Percentiles rank a stretch among this genome's conserved stretches.
These are phyloP conservation scores for Sericinus montela DNA, from an alignment of 2,888 invertebrate species.

Conservation along the genomic window DNA sequence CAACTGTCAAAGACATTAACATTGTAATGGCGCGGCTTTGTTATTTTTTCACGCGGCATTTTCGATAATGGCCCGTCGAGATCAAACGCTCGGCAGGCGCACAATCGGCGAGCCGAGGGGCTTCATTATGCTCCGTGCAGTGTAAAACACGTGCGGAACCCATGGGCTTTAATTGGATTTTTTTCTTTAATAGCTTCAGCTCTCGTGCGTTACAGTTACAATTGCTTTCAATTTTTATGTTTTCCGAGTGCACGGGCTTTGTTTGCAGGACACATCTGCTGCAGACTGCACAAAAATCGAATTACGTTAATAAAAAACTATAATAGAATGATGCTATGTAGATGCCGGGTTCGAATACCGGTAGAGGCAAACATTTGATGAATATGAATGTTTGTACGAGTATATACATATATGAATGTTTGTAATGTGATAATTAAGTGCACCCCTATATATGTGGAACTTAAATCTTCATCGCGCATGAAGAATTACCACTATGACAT, in stretches of 20 bases:
- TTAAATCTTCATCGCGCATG: no score
- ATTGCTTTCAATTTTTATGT: background rate
- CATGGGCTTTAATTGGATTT: constrained; percentile 24
- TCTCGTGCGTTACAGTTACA: background rate
- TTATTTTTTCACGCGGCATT: background rate
- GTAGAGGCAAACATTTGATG: no score
- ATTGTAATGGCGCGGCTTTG: constrained; percentile 3
- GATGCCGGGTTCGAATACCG: no score
- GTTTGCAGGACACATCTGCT: background rate
- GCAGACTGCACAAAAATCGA: background rate
- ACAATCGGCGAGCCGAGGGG: background rate
- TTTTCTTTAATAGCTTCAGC: constrained; percentile 20
- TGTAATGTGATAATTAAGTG: no score
- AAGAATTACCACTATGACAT: no score
- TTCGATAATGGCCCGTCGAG: constrained; percentile 9
- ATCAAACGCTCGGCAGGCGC: constrained; percentile 2
- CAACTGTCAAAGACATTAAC: constrained; percentile 3
- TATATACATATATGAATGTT: no score
- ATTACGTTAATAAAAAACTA: no score
- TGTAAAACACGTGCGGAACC: background rate
- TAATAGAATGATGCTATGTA: no score
- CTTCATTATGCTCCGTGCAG: background rate
- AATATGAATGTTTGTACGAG: no score
- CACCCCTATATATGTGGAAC: no score
- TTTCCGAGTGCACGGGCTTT: background rate